These are phyloP conservation scores for Larimichthys crocea DNA, from an alignment of 2,113 vertebrate genomes.

Conservation along the genomic window DNA sequence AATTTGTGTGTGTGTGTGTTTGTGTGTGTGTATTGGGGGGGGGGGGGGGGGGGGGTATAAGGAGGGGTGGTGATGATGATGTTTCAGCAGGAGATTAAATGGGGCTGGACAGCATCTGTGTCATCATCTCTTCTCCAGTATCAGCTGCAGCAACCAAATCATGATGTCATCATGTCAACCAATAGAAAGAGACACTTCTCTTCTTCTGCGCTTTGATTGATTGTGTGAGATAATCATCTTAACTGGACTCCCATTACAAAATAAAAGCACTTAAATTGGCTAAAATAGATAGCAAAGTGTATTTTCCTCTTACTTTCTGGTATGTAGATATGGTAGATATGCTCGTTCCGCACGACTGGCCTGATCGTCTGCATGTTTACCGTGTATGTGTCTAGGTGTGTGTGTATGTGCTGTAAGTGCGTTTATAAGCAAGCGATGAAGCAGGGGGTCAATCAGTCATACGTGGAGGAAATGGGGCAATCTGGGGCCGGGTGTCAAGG, in stretches of 20 bases:
- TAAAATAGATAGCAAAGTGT: conserved; percentile 1
- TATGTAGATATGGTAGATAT: neutral
- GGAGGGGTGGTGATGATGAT: conserved; percentile 30
- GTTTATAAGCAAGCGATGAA: conserved; percentile 67
- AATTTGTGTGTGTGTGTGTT: neutral
- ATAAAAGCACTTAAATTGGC: conserved; percentile 26
- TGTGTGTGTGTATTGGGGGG: neutral
- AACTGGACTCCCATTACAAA: conserved; percentile 35
- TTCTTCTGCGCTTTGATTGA: conserved; percentile 53
- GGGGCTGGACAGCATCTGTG: conserved; percentile 67
- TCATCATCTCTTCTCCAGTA: conserved; percentile 51
- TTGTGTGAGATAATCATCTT: conserved; percentile 40
- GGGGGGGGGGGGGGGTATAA: neutral
- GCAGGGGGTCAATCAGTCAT: conserved; percentile 80
- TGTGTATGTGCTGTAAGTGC: conserved; percentile 36
- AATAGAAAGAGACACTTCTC: conserved; percentile 29
- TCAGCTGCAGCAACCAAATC: conserved; percentile 64
- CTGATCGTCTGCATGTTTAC: neutral
- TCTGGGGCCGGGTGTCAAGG: conserved; percentile 81
- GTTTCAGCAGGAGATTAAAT: conserved; percentile 61
- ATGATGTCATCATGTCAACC: conserved; percentile 72
- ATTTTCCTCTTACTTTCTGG: neutral
- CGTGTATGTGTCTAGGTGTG: conserved; percentile 13
- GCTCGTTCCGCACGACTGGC: neutral
- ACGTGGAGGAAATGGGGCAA: conserved; percentile 81